Conservation (phyloP, 1,140 invertebrate species). For the Micrasema minimum region DNA sequence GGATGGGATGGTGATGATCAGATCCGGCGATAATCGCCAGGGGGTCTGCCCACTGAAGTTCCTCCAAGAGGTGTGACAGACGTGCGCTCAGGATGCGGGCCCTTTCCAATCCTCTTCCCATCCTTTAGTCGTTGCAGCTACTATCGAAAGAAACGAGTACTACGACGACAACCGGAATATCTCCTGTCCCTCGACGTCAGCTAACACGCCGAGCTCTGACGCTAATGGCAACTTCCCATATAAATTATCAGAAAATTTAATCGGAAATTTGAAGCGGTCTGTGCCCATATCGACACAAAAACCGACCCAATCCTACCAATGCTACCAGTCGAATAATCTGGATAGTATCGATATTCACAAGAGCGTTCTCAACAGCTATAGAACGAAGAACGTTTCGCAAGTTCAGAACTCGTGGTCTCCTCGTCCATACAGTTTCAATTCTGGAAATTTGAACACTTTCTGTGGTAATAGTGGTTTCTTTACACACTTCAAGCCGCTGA, state of each 20-base stretch:
- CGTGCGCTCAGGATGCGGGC: constrained; percentile 40
- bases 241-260: constrained; percentile 45
- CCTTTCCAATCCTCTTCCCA: constrained; percentile 18
- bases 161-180: constrained; percentile 17
- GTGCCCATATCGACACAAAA: constrained; percentile 47
- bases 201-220: constrained; percentile 38
- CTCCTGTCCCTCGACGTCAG: constrained; percentile 25
- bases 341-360: constrained; percentile 35
- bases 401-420: constrained; percentile 9
- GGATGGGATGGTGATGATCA: constrained; percentile 92
- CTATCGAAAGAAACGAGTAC: constrained; percentile 24
- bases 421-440: constrained; percentile 48
- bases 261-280: constrained; percentile 48
- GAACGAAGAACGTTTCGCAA: constrained; percentile 11
- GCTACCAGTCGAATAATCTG: constrained; percentile 4
- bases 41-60: constrained; percentile 86
- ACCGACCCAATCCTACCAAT: constrained; percentile 32
- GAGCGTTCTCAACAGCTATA: constrained; percentile 27
- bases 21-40: constrained; percentile 87
- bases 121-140: not conserved
- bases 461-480: constrained; percentile 45
- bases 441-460: constrained; percentile 48
- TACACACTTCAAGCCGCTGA: constrained; percentile 40
- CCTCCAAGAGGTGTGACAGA: constrained; percentile 85
- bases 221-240: constrained; percentile 37